A percentile compares a stretch with the other conserved stretches of the same genome.
phyloP scores from a whole-genome alignment of 2,113 vertebrate species.

The Piaya cayana region DNA sequence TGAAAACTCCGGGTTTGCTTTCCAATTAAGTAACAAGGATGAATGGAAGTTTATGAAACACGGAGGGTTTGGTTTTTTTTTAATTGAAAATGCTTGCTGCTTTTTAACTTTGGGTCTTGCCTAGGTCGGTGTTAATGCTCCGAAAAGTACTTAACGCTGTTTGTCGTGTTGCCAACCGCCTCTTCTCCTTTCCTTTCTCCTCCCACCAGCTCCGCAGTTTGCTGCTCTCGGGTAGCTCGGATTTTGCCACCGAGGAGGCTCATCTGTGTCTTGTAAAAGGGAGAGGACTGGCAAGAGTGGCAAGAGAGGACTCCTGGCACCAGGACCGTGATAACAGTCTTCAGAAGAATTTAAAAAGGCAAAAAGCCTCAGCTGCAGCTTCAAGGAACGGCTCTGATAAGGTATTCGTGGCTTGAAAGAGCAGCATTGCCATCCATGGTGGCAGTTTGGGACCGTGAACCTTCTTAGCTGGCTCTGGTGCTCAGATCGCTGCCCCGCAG shows the following conservation, averaged over 20 bases:
- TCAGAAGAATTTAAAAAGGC: background rate
- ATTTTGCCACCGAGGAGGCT: background rate
- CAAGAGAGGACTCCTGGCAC: background rate
- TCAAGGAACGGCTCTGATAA: background rate
- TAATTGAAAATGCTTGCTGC: background rate
- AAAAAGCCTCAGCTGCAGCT: background rate
- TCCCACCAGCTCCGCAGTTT: background rate
- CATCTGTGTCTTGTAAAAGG: background rate
- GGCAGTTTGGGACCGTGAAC: background rate
- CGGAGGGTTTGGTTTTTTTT: background rate
- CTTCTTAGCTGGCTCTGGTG: background rate
- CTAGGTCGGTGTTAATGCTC: background rate
- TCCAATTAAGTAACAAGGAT: constrained; percentile 14
- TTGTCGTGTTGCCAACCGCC: background rate
- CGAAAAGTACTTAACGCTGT: background rate
- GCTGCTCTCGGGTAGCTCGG: background rate
- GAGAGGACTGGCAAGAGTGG: too few species aligned
- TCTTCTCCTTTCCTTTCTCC: background rate
- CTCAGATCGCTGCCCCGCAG: background rate
- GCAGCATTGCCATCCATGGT: background rate
- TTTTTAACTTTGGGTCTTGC: background rate
- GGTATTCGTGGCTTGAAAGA: background rate
- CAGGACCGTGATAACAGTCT: fast-evolving
- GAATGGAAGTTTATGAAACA: background rate
- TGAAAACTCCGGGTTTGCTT: background rate